A percentile compares a stretch with the other conserved stretches of the same genome.
Evolutionary conservation across 2,113 vertebrate genomes (phyloP).

Genomic region (Colaptes auratus): DNA sequence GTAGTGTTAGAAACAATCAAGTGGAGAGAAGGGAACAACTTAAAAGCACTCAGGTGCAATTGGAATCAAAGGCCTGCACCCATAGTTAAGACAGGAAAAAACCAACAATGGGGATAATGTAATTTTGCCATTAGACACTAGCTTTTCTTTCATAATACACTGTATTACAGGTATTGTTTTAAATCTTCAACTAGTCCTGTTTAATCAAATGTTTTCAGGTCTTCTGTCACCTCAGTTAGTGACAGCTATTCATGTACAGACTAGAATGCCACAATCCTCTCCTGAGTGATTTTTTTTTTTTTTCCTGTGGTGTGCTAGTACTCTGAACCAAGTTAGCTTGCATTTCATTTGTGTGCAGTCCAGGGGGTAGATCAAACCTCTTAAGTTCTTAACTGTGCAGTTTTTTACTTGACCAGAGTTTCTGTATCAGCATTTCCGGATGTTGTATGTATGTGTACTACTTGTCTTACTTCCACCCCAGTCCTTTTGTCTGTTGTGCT

Average conservation of each 20-base stretch:
- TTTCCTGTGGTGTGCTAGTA: background rate
- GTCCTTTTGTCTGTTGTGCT: background rate
- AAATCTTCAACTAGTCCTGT: background rate
- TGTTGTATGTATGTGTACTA: background rate
- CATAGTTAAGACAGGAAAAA: background rate
- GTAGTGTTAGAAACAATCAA: background rate
- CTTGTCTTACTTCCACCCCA: background rate
- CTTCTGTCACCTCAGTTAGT: background rate
- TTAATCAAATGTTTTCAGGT: background rate
- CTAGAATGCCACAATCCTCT: background rate
- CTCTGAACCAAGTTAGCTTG: background rate
- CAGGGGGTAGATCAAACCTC: background rate
- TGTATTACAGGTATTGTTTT: background rate
- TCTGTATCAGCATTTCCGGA: background rate
- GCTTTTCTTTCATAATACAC: background rate
- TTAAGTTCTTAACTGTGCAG: background rate
- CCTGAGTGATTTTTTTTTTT: background rate
- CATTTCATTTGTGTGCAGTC: background rate
- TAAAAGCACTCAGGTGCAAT: background rate
- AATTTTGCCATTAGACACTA: background rate
- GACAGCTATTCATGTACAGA: background rate
- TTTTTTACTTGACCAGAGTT: background rate
- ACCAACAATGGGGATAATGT: background rate
- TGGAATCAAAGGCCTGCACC: background rate
- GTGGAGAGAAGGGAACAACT: background rate